A percentile compares a stretch with the other conserved stretches of the same genome.
phyloP scores from a whole-genome alignment of 2,113 vertebrate species.

The Pseudopodoces humilis region DNA sequence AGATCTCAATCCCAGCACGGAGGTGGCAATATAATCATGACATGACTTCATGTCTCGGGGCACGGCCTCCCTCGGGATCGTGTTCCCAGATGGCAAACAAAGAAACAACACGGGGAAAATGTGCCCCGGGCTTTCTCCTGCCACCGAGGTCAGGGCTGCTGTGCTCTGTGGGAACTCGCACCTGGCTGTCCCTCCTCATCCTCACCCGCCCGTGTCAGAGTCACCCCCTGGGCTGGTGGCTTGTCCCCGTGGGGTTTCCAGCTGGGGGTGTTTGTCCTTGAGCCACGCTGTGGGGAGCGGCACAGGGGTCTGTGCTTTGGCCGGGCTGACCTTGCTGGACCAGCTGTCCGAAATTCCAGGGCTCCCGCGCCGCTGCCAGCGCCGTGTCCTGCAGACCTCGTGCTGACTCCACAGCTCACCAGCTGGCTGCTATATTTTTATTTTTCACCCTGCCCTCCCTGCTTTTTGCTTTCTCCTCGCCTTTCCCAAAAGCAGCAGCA shows the following conservation, averaged over 20 bases:
- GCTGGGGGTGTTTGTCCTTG: neutral
- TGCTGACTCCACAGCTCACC: conserved; percentile 65
- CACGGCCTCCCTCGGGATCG: neutral
- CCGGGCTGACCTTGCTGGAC: conserved; percentile 27
- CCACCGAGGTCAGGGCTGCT: neutral
- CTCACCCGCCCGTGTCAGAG: neutral
- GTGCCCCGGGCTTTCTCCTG: neutral
- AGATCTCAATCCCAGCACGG: neutral
- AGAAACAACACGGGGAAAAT: neutral
- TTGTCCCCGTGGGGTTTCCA: neutral
- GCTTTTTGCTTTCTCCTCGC: neutral
- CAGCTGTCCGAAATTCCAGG: conserved; percentile 59
- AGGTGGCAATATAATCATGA: conserved; percentile 34
- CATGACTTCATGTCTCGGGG: neutral
- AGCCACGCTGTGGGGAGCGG: neutral
- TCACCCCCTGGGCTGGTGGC: neutral
- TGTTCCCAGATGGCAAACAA: conserved; percentile 34
- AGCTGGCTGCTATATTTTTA: conserved; percentile 60
- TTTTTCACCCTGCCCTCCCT: neutral
- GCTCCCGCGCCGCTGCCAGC: neutral
- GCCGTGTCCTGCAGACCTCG: neutral
- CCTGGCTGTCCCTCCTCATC: neutral
- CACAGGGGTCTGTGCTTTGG: neutral
- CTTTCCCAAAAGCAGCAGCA: neutral
- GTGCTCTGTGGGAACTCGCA: neutral